These are phyloP conservation scores for Zonitis immaculata DNA, from an alignment of 2,888 invertebrate genomes.

Conservation along the genomic window DNA sequence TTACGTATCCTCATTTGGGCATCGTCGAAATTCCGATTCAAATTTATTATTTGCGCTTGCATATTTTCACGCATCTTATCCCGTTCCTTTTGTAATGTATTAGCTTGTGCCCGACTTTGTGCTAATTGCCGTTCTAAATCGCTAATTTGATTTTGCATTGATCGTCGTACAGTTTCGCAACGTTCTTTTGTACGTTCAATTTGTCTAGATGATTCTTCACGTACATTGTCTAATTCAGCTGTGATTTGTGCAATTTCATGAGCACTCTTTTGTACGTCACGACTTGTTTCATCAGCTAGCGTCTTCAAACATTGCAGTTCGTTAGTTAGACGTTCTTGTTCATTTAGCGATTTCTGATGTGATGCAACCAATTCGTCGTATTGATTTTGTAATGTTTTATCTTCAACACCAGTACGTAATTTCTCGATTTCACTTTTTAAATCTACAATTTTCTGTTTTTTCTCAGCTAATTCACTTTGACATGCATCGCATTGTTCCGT, in stretches of 20 bases:
- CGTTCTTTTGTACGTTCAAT: constrained; percentile 62
- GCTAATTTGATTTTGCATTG: constrained; percentile 61
- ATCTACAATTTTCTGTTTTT: too few relatives aligned
- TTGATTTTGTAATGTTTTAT: constrained; percentile 37
- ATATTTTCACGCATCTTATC: constrained; percentile 67
- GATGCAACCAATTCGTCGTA: constrained; percentile 40
- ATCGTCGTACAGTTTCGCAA: constrained; percentile 57
- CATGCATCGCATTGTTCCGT: too few relatives aligned
- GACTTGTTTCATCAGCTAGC: constrained; percentile 55
- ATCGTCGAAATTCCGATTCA: constrained; percentile 65
- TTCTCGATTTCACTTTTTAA: too few relatives aligned
- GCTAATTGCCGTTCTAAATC: constrained; percentile 66
- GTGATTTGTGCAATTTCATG: constrained; percentile 64
- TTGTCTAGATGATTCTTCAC: constrained; percentile 66
- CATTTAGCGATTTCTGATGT: too few relatives aligned
- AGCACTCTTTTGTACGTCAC: constrained; percentile 61
- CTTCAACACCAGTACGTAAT: constrained; percentile 50
- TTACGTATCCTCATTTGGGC: constrained; percentile 61
- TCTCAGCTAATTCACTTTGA: constrained; percentile 61
- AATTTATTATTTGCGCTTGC: constrained; percentile 61
- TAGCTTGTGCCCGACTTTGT: constrained; percentile 59
- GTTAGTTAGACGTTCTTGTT: constrained; percentile 37
- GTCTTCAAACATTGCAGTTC: constrained; percentile 58
- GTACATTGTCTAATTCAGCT: constrained; percentile 60
- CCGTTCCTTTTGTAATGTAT: constrained; percentile 62